Conservation (phyloP, 2,888 invertebrate species). For the Entomobrya multifasciata region DNA sequence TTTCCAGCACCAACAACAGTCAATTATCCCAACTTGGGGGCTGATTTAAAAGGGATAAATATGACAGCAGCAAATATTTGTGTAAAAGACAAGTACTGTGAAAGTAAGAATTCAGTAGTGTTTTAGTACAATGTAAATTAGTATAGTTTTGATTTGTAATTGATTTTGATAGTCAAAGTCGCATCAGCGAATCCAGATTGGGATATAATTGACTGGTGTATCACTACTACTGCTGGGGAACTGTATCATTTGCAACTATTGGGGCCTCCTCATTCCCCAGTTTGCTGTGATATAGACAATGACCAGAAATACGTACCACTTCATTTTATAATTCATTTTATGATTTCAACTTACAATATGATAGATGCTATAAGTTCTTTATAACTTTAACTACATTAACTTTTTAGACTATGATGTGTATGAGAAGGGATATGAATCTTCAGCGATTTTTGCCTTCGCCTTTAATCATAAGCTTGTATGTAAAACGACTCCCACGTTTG, state of each 20-base stretch:
- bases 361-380: no score
- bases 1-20: conserved; percentile 16
- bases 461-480: conserved; percentile 15
- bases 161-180: conserved; percentile 24
- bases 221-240: neutral
- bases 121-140: neutral
- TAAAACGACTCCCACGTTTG: conserved; percentile 13
- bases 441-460: neutral
- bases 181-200: neutral
- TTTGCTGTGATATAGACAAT: conserved; percentile 36
- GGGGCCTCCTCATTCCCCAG: conserved; percentile 47
- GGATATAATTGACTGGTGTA: conserved; percentile 50
- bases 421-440: conserved; percentile 22
- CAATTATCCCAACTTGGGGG: neutral
- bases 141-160: neutral
- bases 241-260: conserved; percentile 39
- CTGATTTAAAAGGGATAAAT: conserved; percentile 18
- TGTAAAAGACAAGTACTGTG: conserved; percentile 9
- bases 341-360: no score
- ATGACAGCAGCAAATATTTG: conserved; percentile 10
- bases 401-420: conserved; percentile 51
- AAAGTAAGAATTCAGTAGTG: neutral
- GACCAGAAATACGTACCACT: conserved; percentile 47
- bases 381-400: neutral
- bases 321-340: no score